phyloP scores from a whole-genome alignment of 2,888 invertebrate species.

The Mythimna pallens region DNA sequence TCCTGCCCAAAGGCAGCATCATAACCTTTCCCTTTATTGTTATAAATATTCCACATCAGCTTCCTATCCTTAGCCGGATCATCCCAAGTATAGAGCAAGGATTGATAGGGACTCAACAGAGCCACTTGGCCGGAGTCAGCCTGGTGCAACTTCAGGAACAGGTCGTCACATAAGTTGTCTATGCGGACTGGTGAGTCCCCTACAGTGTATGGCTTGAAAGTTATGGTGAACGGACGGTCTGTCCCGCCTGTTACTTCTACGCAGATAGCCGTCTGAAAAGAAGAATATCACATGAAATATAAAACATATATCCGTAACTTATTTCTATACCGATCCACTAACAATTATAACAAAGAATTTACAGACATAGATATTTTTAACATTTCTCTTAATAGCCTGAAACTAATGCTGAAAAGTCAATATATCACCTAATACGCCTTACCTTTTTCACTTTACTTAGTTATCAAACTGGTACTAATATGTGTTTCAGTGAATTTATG shows the following conservation, averaged over 20 bases:
- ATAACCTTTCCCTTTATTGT: slow-evolving; percentile 94
- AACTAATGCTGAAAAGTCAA: too few species aligned
- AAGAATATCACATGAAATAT: background rate
- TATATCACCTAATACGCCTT: too few species aligned
- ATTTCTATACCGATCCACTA: too few species aligned
- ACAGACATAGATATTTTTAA: too few species aligned
- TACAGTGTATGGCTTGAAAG: slow-evolving; percentile 93
- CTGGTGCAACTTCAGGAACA: slow-evolving; percentile 95
- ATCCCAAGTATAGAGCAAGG: slow-evolving; percentile 96
- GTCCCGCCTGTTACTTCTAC: slow-evolving; percentile 94
- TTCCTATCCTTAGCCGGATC: slow-evolving; percentile 94
- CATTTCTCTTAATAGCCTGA: too few species aligned
- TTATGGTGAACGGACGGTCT: slow-evolving; percentile 93
- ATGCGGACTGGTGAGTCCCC: slow-evolving; percentile 96
- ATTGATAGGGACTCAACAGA: slow-evolving; percentile 93
- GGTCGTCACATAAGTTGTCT: slow-evolving; percentile 95
- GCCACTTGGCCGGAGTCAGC: slow-evolving; percentile 90
- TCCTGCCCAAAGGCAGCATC: slow-evolving; percentile 93
- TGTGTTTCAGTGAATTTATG: too few species aligned
- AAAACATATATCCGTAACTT: too few species aligned
- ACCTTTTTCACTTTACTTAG: too few species aligned
- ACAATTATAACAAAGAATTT: too few species aligned
- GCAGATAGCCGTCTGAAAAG: slow-evolving; percentile 91
- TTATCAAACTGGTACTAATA: too few species aligned
- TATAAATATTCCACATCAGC: slow-evolving; percentile 95